Conservation (phyloP, 2,113 vertebrate species). For the Lycaon pictus region DNA sequence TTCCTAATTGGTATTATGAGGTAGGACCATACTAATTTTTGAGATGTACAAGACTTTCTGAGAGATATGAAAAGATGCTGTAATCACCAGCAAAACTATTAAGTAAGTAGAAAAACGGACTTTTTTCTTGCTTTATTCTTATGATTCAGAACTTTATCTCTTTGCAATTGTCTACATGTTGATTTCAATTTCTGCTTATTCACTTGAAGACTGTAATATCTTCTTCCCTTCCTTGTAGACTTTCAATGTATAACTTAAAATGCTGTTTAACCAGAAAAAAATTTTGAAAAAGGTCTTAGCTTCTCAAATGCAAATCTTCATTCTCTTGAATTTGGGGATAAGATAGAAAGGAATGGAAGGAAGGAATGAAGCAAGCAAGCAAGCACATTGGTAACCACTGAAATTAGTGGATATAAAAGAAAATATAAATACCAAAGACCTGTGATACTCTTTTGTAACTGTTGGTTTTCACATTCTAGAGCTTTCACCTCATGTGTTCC, state of each 20-base stretch:
- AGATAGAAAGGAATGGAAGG: background rate
- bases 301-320: background rate
- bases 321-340: background rate
- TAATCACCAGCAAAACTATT: background rate
- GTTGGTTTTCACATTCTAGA: background rate
- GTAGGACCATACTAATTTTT: background rate
- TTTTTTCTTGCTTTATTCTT: background rate
- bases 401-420: background rate
- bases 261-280: background rate
- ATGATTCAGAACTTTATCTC: background rate
- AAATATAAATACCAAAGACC: background rate
- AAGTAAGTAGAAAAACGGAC: background rate
- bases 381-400: background rate
- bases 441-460: background rate
- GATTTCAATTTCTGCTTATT: conserved; percentile 9
- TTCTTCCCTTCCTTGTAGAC: background rate
- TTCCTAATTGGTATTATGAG: background rate
- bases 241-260: background rate
- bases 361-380: background rate
- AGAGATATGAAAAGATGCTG: background rate
- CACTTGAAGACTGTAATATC: background rate
- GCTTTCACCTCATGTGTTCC: background rate
- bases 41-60: background rate
- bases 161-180: background rate
- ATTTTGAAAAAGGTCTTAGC: background rate